phyloP scores from a whole-genome alignment of 2,797 vertebrate species.

The Falco novaeseelandiae region DNA sequence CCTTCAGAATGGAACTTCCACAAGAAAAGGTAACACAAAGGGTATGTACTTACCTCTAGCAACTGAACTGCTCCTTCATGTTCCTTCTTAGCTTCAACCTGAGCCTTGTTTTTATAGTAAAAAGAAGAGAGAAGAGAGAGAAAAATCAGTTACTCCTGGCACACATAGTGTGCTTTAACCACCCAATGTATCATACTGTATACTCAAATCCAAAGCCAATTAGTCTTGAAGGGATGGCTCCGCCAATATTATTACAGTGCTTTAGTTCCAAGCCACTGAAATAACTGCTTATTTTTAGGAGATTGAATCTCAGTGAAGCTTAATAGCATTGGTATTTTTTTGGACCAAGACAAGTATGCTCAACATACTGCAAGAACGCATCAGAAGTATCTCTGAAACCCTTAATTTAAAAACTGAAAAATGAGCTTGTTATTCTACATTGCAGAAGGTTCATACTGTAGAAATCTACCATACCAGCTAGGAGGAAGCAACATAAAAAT shows the following conservation, averaged over 20 bases:
- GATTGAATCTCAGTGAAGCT: background rate
- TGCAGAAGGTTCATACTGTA: background rate
- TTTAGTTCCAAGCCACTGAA: background rate
- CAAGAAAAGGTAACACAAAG: background rate
- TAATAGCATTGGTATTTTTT: background rate
- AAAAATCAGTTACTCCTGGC: background rate
- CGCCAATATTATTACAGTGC: background rate
- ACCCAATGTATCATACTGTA: background rate
- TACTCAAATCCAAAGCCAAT: background rate
- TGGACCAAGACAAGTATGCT: background rate
- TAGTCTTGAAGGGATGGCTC: background rate
- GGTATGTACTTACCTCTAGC: constrained; percentile 91
- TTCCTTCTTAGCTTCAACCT: constrained; percentile 98
- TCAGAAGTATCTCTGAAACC: background rate
- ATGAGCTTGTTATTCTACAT: background rate
- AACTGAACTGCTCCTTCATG: constrained; percentile 97
- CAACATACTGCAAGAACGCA: background rate
- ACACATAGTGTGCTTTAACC: background rate
- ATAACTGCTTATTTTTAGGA: background rate
- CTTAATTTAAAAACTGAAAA: background rate
- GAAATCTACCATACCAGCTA: background rate
- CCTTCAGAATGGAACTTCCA: background rate
- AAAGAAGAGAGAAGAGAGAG: background rate
- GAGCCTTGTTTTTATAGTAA: constrained; percentile 83
- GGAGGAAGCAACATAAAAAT: background rate